These are phyloP conservation scores for Hydrozoanthus tunicans DNA, from an alignment of 64 coral and sea anemone genomes.

Conservation along the genomic window DNA sequence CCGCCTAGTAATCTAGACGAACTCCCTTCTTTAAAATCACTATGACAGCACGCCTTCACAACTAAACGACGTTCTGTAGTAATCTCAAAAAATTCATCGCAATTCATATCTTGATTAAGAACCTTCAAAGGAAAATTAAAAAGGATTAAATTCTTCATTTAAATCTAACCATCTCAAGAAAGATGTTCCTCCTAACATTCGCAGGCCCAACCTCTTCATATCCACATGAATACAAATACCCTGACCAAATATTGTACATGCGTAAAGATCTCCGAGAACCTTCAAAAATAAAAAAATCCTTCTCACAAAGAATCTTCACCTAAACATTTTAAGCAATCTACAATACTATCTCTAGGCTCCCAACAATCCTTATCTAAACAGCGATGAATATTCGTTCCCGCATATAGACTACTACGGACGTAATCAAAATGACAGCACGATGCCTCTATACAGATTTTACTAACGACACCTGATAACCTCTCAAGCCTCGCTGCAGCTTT, in stretches of 20 bases:
- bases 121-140: neutral
- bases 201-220: conserved; percentile 39
- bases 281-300: neutral
- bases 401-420: neutral
- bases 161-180: too few species aligned
- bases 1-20: conserved; percentile 38
- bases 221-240: neutral
- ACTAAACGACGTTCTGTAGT: conserved; percentile 35
- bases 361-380: neutral
- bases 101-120: neutral
- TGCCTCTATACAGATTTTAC: too few species aligned
- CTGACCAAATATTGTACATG: neutral
- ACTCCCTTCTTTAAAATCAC: neutral
- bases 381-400: neutral
- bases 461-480: too few species aligned
- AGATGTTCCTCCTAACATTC: conserved; percentile 18
- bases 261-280: conserved; percentile 18
- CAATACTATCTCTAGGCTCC: neutral
- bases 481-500: too few species aligned
- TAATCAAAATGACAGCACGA: neutral
- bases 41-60: too few species aligned
- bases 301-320: too few species aligned
- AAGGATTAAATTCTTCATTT: too few species aligned
- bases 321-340: too few species aligned
- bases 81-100: neutral